Evolutionary conservation across 2,113 vertebrate species (phyloP), one percentile per base, ranked within the genome.

Genomic region (Perca schrenkii): DNA sequence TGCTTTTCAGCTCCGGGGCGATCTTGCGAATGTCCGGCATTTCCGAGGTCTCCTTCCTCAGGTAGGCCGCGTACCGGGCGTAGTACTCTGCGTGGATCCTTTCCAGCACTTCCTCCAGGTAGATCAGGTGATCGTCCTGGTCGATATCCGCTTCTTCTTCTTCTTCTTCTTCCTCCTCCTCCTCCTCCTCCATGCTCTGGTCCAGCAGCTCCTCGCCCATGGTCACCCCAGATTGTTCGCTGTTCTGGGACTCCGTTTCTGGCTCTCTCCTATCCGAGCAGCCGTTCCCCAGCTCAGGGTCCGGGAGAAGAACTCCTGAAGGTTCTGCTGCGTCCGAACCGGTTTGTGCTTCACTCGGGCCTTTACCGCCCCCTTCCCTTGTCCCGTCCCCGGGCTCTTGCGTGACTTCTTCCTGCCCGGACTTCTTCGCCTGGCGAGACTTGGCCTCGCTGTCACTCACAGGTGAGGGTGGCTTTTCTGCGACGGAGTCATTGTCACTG

Each of bases 171-270:
- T 97, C 96, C 1, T 96, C 94, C 28, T 97, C 97, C 2, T 96
- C 94, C 31, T 96, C 95, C 2, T 97, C 97, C 69, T 97, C 98
- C 93, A 98, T 95, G 34, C 97, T 98, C 94, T 99, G 98, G 83
- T 98, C 97, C 80, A 99, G 94, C 53, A 97, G 96, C 91, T 99
- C 95, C 22, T 98, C 95, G 0, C 97, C 98, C 77, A 96, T 96
- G 0, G 98, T 98, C 86, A 99, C 94, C 1, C 97, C 97, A 1
- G 98, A 99, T 65, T 97, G 98, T 71, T 99, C 97, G 10, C 98
- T 99, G 69, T 97, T 98, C 94, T 99, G 98, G 2, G 98, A 99
- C 79, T 99, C 98, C 0, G 97, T 99, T 92, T 99, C 98, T 0
- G 96, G 95, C 89, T 99, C 98, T 65, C 96, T 96, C 82, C 93